These are phyloP conservation scores for Dastarcus helophoroides DNA, from an alignment of 2,888 invertebrate genomes.

Conservation along the genomic window DNA sequence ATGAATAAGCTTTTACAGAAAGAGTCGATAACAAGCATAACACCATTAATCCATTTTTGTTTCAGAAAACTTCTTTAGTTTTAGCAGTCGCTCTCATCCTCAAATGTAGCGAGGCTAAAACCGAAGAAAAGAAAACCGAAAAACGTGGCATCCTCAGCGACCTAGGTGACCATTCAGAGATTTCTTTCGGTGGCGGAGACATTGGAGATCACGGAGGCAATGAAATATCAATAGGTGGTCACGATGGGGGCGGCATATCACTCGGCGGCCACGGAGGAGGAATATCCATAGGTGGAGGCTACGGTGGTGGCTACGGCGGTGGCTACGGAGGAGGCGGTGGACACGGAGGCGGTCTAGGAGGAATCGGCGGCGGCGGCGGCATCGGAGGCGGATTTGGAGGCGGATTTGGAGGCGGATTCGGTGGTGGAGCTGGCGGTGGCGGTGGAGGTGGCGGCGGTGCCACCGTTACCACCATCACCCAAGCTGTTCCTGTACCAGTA, in stretches of 20 bases:
- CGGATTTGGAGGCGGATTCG: slow-evolving; percentile 6
- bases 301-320: slow-evolving; percentile 12
- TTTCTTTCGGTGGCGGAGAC: slow-evolving; percentile 8
- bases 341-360: slow-evolving; percentile 18
- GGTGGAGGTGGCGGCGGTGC: slow-evolving; percentile 25
- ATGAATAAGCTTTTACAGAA: too few relatives aligned
- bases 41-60: too few relatives aligned
- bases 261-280: not conserved
- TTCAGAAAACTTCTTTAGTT: slow-evolving; percentile 13
- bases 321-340: slow-evolving; percentile 12
- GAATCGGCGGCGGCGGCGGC: slow-evolving; percentile 8
- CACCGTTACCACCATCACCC: slow-evolving; percentile 28
- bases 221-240: slow-evolving; percentile 8
- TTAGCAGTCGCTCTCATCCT: slow-evolving; percentile 13
- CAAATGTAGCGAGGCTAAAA: slow-evolving; percentile 13
- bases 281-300: slow-evolving; percentile 2
- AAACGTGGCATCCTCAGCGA: slow-evolving; percentile 12
- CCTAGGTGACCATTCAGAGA: slow-evolving; percentile 8
- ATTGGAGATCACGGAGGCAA: slow-evolving; percentile 4
- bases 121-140: slow-evolving; percentile 9
- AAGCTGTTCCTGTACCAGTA: slow-evolving; percentile 30
- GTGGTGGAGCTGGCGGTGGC: slow-evolving; percentile 24
- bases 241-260: slow-evolving; percentile 8
- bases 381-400: slow-evolving; percentile 12
- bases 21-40: too few relatives aligned